These are phyloP conservation scores for Porites lutea DNA, from an alignment of 64 coral and sea anemone species.

Conservation along the genomic window DNA sequence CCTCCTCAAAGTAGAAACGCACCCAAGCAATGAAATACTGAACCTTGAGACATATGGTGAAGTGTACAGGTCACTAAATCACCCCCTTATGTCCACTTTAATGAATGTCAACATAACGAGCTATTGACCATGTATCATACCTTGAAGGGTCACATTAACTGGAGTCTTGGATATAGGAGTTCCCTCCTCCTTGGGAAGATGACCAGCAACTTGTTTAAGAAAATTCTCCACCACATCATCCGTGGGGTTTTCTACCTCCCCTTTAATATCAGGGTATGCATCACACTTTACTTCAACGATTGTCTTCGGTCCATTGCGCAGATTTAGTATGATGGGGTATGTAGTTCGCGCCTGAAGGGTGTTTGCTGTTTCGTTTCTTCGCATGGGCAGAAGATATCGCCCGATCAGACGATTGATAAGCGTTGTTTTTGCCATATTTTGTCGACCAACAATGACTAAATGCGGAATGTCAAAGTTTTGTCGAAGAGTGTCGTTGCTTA, in stretches of 20 bases:
- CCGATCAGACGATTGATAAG: constrained; percentile 64
- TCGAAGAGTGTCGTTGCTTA: constrained; percentile 45
- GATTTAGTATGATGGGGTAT: constrained; percentile 85
- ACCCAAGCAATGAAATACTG: too few species aligned
- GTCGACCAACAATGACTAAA: constrained; percentile 60
- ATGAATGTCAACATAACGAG: neutral
- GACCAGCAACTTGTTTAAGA: constrained; percentile 38
- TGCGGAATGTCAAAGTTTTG: constrained; percentile 57
- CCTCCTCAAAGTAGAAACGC: too few species aligned
- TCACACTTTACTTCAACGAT: constrained; percentile 35
- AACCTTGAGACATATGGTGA: too few species aligned
- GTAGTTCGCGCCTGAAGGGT: constrained; percentile 75
- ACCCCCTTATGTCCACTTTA: too few species aligned
- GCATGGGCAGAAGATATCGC: constrained; percentile 83
- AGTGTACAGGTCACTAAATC: too few species aligned
- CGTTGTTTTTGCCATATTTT: constrained; percentile 69
- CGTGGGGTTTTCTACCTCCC: constrained; percentile 45
- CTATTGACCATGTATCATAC: neutral
- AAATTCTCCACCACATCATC: constrained; percentile 67
- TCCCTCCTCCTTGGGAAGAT: constrained; percentile 72
- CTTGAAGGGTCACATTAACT: constrained; percentile 68
- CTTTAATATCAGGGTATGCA: constrained; percentile 1
- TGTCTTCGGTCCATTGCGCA: constrained; percentile 38
- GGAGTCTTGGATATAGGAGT: constrained; percentile 81
- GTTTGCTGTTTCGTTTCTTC: constrained; percentile 72